Percentiles rank a stretch among this genome's conserved stretches.
Evolutionary conservation across 1,140 invertebrate genomes (phyloP).

Genomic region (Solenopsis fugax): DNA sequence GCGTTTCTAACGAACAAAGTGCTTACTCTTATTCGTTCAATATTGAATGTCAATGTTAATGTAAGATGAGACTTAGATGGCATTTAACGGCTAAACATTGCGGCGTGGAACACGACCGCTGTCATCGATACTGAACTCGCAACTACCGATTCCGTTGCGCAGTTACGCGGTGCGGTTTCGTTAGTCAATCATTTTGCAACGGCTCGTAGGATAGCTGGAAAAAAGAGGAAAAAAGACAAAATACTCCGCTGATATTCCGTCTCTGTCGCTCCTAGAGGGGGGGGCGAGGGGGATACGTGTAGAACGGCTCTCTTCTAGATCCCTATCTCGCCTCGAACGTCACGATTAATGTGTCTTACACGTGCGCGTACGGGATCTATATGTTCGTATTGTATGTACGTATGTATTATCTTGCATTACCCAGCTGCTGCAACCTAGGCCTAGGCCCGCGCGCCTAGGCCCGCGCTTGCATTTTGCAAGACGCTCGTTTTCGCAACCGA

Average conservation of each 20-base stretch:
- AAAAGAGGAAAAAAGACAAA: constrained; percentile 11
- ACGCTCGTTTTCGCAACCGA: constrained; percentile 76
- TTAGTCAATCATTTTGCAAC: constrained; percentile 50
- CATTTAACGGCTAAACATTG: constrained; percentile 34
- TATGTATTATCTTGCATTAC: constrained; percentile 54
- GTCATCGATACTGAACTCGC: constrained; percentile 13
- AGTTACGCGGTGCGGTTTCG: constrained; percentile 21
- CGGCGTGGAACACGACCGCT: background rate
- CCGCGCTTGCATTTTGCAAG: constrained; percentile 77
- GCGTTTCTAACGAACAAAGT: background rate
- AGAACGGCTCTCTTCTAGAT: constrained; percentile 30
- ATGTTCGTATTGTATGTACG: background rate
- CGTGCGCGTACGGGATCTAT: constrained; percentile 24
- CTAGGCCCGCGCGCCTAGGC: constrained; percentile 73
- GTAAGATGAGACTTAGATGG: constrained; percentile 34
- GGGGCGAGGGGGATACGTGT: background rate
- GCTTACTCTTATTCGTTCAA: background rate
- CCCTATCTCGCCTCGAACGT: constrained; percentile 49
- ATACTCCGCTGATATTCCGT: background rate
- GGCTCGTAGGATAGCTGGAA: background rate
- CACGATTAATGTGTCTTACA: constrained; percentile 63
- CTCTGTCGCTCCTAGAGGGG: background rate
- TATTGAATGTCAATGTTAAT: constrained; percentile 48
- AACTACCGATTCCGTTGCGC: constrained; percentile 35
- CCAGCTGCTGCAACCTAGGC: constrained; percentile 75